A percentile compares a stretch with the other conserved stretches of the same genome.
These are phyloP conservation scores for Prietella phreatophila DNA, from an alignment of 2,113 vertebrate species.

Conservation along the genomic window DNA sequence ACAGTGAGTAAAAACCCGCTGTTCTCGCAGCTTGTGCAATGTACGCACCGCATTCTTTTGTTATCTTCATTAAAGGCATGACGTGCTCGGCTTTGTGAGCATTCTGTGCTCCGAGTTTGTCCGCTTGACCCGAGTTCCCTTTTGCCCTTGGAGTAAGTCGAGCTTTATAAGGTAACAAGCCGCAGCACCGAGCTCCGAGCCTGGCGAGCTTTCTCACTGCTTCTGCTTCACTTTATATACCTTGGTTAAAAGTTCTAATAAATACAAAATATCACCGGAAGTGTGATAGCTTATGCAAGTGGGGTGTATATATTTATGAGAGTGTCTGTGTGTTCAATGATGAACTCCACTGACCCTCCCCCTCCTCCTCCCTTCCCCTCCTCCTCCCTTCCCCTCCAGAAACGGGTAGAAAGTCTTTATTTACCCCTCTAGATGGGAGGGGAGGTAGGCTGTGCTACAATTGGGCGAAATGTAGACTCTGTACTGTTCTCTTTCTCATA, in stretches of 20 bases:
- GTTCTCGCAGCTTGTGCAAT: neutral
- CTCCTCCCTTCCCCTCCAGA: too few relatives aligned
- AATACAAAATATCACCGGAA: neutral
- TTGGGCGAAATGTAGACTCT: slow-evolving; percentile 11
- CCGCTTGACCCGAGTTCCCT: slow-evolving; percentile 6
- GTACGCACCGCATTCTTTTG: neutral
- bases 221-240: neutral
- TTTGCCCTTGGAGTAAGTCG: slow-evolving; percentile 24
- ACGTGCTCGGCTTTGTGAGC: slow-evolving; percentile 20
- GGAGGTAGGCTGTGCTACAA: slow-evolving; percentile 18
- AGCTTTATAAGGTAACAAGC: slow-evolving; percentile 27
- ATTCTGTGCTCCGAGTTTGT: slow-evolving; percentile 2
- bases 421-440: neutral
- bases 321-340: neutral
- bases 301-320: too few relatives aligned
- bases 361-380: too few relatives aligned
- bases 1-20: slow-evolving; percentile 29
- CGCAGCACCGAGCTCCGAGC: neutral
- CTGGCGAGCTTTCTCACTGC: neutral
- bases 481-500: neutral
- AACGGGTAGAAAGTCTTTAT: neutral
- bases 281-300: neutral
- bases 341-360: too few relatives aligned
- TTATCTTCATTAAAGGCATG: neutral
- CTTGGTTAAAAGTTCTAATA: too few relatives aligned